Conservation (phyloP, 2,113 vertebrate species). For the Elaphurus davidianus region DNA sequence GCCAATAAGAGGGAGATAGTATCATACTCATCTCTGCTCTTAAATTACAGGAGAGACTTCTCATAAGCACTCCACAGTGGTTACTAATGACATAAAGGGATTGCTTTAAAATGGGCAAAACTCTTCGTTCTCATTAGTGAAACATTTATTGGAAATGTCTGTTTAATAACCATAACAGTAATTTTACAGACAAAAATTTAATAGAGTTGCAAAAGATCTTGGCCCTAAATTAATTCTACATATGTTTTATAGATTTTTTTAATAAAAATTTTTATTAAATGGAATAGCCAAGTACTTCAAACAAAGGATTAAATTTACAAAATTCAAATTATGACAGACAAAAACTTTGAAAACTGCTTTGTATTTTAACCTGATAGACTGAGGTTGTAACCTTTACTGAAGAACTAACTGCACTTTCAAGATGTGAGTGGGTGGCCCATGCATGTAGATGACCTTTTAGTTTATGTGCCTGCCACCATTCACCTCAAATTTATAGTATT, state of each 20-base stretch:
- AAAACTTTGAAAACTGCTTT: neutral
- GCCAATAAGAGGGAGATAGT: neutral
- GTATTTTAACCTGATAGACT: neutral
- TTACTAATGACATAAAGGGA: neutral
- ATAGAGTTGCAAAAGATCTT: neutral
- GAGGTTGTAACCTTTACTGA: neutral
- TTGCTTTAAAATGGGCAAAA: neutral
- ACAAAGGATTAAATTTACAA: neutral
- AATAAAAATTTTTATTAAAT: conserved; percentile 39
- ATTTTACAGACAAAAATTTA: conserved; percentile 40
- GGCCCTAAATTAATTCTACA: conserved; percentile 22
- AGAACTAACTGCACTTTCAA: neutral
- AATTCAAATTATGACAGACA: neutral
- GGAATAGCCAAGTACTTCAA: neutral
- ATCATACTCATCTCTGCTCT: neutral
- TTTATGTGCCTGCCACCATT: neutral
- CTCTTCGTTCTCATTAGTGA: conserved; percentile 13
- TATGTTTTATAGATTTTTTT: conserved; percentile 9
- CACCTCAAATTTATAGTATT: neutral
- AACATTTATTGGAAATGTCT: neutral
- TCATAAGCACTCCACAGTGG: neutral
- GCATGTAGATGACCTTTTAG: neutral
- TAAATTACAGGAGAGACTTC: neutral
- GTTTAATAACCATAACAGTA: neutral
- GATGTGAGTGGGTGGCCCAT: neutral